A percentile compares a stretch with the other conserved stretches of the same genome.
These are phyloP conservation scores for Procambarus clarkii DNA, from an alignment of 1,140 invertebrate genomes.

Conservation along the genomic window DNA sequence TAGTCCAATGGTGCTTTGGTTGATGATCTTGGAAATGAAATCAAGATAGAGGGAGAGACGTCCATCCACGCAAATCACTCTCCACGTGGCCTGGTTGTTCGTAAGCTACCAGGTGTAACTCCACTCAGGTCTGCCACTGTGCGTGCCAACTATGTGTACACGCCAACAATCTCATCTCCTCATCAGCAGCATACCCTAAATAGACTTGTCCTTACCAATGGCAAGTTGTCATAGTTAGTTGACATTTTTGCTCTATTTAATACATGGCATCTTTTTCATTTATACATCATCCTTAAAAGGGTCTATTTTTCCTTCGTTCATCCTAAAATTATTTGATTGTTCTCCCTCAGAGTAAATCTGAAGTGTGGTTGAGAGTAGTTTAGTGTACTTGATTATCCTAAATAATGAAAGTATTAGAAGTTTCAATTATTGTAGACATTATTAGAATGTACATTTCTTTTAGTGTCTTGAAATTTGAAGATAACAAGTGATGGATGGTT, in stretches of 20 bases:
- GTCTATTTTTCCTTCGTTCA: not conserved
- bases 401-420: not conserved
- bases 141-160: conserved; percentile 70
- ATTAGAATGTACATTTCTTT: not conserved
- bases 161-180: conserved; percentile 58
- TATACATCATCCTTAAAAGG: conserved; percentile 8
- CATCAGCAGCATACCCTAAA: conserved; percentile 68
- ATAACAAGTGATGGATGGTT: conserved; percentile 33
- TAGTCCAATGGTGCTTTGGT: conserved; percentile 69
- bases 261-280: not conserved
- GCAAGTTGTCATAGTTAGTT: conserved; percentile 67
- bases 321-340: not conserved
- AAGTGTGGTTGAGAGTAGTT: not conserved
- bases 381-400: conserved; percentile 2
- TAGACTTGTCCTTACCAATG: conserved; percentile 71
- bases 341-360: conserved; percentile 5
- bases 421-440: conserved; percentile 17
- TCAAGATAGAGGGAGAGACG: conserved; percentile 64
- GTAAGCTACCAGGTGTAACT: conserved; percentile 65
- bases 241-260: not conserved
- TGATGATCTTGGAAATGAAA: conserved; percentile 71
- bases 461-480: not conserved
- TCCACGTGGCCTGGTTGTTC: conserved; percentile 66
- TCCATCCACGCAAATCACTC: conserved; percentile 42
- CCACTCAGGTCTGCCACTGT: conserved; percentile 66